A percentile compares a stretch with the other conserved stretches of the same genome.
Evolutionary conservation across 2,113 vertebrate genomes (phyloP).

Genomic region (Cyprinodon variegatus): DNA sequence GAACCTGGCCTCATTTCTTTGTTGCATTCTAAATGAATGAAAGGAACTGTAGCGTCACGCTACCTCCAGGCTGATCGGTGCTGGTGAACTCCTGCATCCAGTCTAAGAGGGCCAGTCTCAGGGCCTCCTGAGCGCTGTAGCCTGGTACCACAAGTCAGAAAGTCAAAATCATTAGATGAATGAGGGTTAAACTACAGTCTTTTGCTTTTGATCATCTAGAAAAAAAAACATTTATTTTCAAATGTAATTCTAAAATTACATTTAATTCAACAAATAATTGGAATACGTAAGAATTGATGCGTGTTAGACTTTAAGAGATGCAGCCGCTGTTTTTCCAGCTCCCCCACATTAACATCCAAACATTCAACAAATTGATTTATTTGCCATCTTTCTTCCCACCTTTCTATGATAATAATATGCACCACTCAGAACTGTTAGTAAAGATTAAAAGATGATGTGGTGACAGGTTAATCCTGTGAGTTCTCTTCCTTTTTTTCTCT

Average conservation of each 20-base stretch:
- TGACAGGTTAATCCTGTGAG: too few species aligned
- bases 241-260: neutral
- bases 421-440: too few species aligned
- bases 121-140: constrained; percentile 92
- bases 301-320: too few species aligned
- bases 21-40: neutral
- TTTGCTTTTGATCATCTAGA: neutral
- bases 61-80: constrained; percentile 87
- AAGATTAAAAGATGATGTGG: too few species aligned
- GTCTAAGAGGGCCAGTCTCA: constrained; percentile 89
- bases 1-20: neutral
- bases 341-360: too few species aligned
- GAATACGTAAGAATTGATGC: too few species aligned
- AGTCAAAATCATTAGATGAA: neutral
- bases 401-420: too few species aligned
- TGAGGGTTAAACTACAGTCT: neutral
- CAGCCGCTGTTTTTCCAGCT: too few species aligned
- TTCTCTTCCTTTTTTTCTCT: too few species aligned
- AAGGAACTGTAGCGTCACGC: neutral
- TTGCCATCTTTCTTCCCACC: neutral
- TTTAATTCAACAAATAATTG: neutral
- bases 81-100: constrained; percentile 93
- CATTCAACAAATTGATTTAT: neutral
- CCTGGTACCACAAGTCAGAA: constrained; percentile 80
- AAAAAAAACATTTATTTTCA: neutral